A percentile compares a stretch with the other conserved stretches of the same genome.
Evolutionary conservation across 23 tunicate species (phyloP).

Genomic region (Clavelina lepadiformis): DNA sequence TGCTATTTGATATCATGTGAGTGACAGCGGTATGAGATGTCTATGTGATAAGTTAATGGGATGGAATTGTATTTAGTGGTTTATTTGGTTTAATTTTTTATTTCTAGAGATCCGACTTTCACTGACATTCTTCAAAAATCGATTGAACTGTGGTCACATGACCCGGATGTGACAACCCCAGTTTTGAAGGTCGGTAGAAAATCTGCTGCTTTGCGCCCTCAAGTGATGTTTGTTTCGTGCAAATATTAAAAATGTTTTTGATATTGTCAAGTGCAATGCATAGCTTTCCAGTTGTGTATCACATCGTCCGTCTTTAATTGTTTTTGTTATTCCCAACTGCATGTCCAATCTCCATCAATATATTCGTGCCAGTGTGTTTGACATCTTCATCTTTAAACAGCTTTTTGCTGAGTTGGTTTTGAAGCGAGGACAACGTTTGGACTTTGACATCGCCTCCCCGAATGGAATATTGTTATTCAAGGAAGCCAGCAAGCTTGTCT

Average conservation of each 20-base stretch:
- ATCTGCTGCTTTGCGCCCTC: no score
- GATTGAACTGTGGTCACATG: conserved; percentile 60
- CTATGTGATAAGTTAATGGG: neutral
- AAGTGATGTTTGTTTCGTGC: no score
- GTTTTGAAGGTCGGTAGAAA: conserved; percentile 70
- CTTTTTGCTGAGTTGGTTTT: conserved; percentile 69
- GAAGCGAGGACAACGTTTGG: conserved; percentile 90
- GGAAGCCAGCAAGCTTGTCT: conserved; percentile 88
- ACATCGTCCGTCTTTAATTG: no score
- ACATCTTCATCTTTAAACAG: conserved; percentile 24
- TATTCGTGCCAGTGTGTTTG: no score
- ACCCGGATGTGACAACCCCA: conserved; percentile 86
- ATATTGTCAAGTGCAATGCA: no score
- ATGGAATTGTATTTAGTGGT: neutral
- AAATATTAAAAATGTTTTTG: no score
- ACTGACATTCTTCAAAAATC: conserved; percentile 64
- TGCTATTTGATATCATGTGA: conserved; percentile 81
- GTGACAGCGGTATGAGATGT: neutral
- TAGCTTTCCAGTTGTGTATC: no score
- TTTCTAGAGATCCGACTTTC: conserved; percentile 45
- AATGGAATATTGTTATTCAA: conserved; percentile 87
- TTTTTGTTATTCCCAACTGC: no score
- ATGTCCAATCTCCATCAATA: no score
- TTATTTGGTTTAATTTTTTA: neutral
- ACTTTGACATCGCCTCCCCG: conserved; percentile 94